Evolutionary conservation across 2,113 vertebrate species (phyloP).

Genomic region (Clinocottus analis): DNA sequence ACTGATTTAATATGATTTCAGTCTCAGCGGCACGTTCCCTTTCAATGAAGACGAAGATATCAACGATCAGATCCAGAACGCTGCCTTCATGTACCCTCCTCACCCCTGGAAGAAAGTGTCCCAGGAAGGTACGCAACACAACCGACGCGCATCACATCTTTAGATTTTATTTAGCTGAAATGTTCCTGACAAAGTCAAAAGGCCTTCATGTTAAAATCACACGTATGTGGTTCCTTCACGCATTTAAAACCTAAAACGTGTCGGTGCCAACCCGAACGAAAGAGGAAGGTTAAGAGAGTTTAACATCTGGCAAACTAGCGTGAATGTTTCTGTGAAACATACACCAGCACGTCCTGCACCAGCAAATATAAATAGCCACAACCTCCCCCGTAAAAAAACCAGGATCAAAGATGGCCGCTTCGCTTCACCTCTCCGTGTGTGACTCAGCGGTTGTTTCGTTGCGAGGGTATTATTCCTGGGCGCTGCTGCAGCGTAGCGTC

Average conservation of each 20-base stretch:
- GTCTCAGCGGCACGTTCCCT: conserved; percentile 96
- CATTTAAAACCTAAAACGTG: too few relatives aligned
- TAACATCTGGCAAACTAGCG: too few relatives aligned
- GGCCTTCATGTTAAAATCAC: too few relatives aligned
- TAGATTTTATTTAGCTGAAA: too few relatives aligned
- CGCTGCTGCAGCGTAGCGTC: background rate
- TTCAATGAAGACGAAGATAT: conserved; percentile 99
- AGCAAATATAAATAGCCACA: background rate
- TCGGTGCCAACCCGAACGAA: too few relatives aligned
- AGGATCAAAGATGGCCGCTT: background rate
- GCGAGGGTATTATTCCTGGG: background rate
- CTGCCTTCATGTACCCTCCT: conserved; percentile 99
- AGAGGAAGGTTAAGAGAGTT: too few relatives aligned
- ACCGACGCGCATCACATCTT: too few relatives aligned
- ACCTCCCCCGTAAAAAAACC: too few relatives aligned
- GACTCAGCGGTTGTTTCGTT: background rate
- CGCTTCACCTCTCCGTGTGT: background rate
- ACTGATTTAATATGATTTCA: conserved; percentile 54
- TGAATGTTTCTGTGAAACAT: too few relatives aligned
- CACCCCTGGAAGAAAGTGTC: conserved; percentile 98
- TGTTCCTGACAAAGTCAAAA: too few relatives aligned
- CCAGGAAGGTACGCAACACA: conserved; percentile 88
- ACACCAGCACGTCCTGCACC: background rate
- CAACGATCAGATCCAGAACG: conserved; percentile 98
- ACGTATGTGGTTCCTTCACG: too few relatives aligned